Conservation (phyloP, 2,888 invertebrate genomes). For the Xestobium rufovillosum region DNA sequence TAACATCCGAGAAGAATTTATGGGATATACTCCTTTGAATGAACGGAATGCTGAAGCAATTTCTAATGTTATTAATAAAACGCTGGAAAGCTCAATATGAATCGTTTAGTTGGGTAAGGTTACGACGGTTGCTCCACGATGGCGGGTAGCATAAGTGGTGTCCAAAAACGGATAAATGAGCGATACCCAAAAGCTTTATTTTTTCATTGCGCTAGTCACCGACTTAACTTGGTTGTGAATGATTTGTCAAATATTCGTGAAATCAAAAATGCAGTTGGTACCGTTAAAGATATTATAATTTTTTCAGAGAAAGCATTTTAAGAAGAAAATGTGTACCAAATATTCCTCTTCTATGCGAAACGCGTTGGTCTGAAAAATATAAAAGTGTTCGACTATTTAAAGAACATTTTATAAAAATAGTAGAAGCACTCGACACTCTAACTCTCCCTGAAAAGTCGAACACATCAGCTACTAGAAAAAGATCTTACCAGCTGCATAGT, state of each 20-base stretch:
- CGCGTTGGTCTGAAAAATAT: no score
- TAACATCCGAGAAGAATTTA: slow-evolving; percentile 7
- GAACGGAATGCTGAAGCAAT: slow-evolving; percentile 4
- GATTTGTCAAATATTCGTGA: slow-evolving; percentile 23
- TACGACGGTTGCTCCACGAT: slow-evolving; percentile 28
- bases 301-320: slow-evolving; percentile 24
- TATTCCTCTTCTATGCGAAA: slow-evolving; percentile 16
- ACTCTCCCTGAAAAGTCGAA: no score
- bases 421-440: no score
- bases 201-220: no score
- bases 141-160: slow-evolving; percentile 22
- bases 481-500: no score
- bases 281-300: slow-evolving; percentile 24
- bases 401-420: no score
- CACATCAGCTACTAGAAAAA: no score
- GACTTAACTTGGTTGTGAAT: slow-evolving; percentile 25
- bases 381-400: no score
- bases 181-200: slow-evolving; percentile 22
- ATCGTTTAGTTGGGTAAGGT: slow-evolving; percentile 22
- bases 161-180: slow-evolving; percentile 18
- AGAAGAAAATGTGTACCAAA: slow-evolving; percentile 15
- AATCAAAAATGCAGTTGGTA: slow-evolving; percentile 24
- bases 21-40: slow-evolving; percentile 12
- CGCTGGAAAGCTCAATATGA: slow-evolving; percentile 9
- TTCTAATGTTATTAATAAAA: neutral